A percentile compares a stretch with the other conserved stretches of the same genome.
These are phyloP conservation scores for Bombus difficillimus DNA, from an alignment of 1,140 invertebrate species.

Conservation along the genomic window DNA sequence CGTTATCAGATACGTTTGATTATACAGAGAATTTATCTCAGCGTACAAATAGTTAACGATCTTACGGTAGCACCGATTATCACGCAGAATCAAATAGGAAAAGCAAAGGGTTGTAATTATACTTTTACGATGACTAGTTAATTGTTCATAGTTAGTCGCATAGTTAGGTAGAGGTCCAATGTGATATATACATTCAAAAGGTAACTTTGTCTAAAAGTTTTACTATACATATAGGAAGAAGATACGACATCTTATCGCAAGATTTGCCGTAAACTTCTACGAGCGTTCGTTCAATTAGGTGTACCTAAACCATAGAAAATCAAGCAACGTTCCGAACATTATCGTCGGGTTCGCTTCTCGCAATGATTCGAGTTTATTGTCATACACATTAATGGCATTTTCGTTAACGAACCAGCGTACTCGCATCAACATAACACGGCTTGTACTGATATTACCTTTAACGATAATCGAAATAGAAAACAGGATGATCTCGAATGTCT, in stretches of 20 bases:
- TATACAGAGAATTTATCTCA: background rate
- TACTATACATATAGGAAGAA: slow-evolving; percentile 54
- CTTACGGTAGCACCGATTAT: slow-evolving; percentile 8
- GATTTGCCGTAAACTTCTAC: slow-evolving; percentile 10
- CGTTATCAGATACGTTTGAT: background rate
- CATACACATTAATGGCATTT: background rate
- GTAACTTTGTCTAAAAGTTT: slow-evolving; percentile 71
- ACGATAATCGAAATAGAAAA: background rate
- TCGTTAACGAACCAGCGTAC: background rate
- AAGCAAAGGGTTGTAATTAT: slow-evolving; percentile 44
- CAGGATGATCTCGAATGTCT: slow-evolving; percentile 25
- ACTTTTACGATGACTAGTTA: slow-evolving; percentile 58
- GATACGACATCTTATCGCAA: slow-evolving; percentile 39
- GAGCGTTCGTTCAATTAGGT: slow-evolving; percentile 31
- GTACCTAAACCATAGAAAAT: background rate
- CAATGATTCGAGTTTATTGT: slow-evolving; percentile 24
- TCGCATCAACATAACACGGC: background rate
- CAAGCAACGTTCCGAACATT: background rate
- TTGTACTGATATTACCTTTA: slow-evolving; percentile 1
- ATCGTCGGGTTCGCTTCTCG: slow-evolving; percentile 1
- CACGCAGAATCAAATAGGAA: background rate
- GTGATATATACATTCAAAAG: slow-evolving; percentile 64
- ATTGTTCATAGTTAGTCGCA: slow-evolving; percentile 61
- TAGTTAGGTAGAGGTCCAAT: slow-evolving; percentile 65
- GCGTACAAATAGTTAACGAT: slow-evolving; percentile 17